Evolutionary conservation across 2,888 invertebrate genomes (phyloP).

Genomic region (Graphium colonna): DNA sequence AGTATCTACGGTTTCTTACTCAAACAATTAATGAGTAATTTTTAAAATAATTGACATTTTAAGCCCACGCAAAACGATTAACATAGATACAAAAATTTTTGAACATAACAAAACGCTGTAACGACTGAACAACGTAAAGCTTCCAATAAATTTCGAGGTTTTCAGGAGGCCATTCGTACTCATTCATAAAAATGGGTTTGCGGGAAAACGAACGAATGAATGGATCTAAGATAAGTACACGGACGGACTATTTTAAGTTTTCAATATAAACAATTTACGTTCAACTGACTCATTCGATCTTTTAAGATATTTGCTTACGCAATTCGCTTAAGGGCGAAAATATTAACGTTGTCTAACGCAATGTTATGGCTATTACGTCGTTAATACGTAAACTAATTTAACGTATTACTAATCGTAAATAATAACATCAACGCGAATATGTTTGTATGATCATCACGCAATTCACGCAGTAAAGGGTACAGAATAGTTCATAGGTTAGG

Average conservation of each 20-base stretch:
- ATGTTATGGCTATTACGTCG: too few relatives aligned
- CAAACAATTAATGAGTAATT: too few relatives aligned
- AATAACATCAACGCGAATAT: too few relatives aligned
- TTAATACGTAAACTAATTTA: too few relatives aligned
- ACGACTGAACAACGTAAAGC: not conserved
- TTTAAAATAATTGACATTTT: not conserved
- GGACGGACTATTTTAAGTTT: not conserved
- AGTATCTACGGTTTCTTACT: too few relatives aligned
- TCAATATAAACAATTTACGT: not conserved
- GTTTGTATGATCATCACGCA: too few relatives aligned
- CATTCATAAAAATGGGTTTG: slow-evolving; percentile 17
- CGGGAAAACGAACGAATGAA: slow-evolving; percentile 7
- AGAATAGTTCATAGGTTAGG: too few relatives aligned
- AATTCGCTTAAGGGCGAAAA: too few relatives aligned
- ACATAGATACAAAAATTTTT: not conserved
- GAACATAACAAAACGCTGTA: not conserved
- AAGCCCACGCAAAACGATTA: not conserved
- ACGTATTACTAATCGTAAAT: too few relatives aligned
- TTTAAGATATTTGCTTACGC: not conserved
- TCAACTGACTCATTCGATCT: not conserved
- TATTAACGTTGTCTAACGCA: too few relatives aligned
- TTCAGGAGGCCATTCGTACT: slow-evolving; percentile 10
- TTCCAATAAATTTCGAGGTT: slow-evolving; percentile 15
- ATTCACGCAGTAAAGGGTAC: too few relatives aligned
- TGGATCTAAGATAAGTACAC: not conserved